Evolutionary conservation across 1,140 invertebrate genomes (phyloP), one percentile per base, ranked within the genome.

Genomic region (Leguminivora glycinivorella): DNA sequence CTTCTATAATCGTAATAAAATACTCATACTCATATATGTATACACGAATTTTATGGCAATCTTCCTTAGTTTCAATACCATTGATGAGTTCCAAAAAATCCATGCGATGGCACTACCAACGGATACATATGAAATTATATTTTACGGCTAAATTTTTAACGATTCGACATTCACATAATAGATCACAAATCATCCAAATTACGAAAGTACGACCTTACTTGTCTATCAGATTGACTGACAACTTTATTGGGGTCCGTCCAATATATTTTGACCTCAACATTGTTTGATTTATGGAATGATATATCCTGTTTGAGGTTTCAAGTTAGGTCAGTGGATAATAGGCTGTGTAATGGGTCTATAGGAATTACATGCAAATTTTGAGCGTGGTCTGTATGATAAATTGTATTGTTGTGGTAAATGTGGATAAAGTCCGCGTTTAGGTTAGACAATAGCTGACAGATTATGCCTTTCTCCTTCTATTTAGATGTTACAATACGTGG

Each of bases 141-240:
- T 52, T 52, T 52, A 52, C 47, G 17, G 22, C 47, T 52, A 10
- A 19, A 52, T 52, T 52, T 52, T 52, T 52, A 52, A 52, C 47
- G 47, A 52, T 52, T 52, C 47, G 47, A 52, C 19, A 52, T 52
- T 22, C 47, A 52, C 9, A 52, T 52, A 52, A 52, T 52, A 52
- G 47, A 52, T 52, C 19, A 22, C 47, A 52, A 52, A 52, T 52
- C 47, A 52, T 52, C 47, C 19, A 12, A 29, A 52, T 71, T 72
- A 68, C 67, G 70, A 71, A 66, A 70, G 47, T 72, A 66, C 75
- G 79, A 76, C 82, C 83, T 83, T 79, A 73, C 73, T 76, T 77
- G 83, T 83, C 82, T 76, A 74, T 85, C 83, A 83, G 75, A 80
- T 77, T 71, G 29, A 34, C 70, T 72, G 71, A 76, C 79, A 73